Percentiles rank a stretch among this genome's conserved stretches.
These are phyloP conservation scores for Colistium nudipinnis DNA, from an alignment of 2,113 vertebrate species.

Conservation along the genomic window DNA sequence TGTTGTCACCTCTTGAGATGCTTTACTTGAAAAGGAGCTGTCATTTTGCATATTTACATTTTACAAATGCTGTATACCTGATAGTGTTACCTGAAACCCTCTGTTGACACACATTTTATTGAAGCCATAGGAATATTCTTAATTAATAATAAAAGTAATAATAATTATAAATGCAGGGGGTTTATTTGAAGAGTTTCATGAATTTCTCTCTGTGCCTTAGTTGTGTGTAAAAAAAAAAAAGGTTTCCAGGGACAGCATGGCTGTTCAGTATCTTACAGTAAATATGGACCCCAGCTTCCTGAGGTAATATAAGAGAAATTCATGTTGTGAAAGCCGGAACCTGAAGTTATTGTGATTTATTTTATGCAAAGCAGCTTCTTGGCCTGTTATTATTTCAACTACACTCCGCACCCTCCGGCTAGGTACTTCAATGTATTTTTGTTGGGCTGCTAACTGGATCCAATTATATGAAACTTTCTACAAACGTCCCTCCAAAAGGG, in stretches of 20 bases:
- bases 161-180: background rate
- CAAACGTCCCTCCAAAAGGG: background rate
- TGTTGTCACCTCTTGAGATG: background rate
- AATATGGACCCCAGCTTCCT: conserved; percentile 3
- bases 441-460: background rate
- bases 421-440: conserved; percentile 19
- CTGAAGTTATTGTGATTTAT: conserved; percentile 1
- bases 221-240: too few species aligned
- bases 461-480: background rate
- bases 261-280: background rate
- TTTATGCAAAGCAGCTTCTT: background rate
- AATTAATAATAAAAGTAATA: too few species aligned
- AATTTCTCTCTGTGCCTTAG: background rate
- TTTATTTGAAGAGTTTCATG: background rate
- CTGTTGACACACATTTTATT: background rate
- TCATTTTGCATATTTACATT: too few species aligned
- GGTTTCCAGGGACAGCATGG: background rate
- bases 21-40: background rate
- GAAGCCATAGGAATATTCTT: too few species aligned
- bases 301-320: conserved; percentile 7
- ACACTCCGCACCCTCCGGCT: background rate
- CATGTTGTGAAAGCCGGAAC: background rate
- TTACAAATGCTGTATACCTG: background rate
- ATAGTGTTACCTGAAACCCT: background rate
- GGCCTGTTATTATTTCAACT: conserved; percentile 11